Evolutionary conservation across 2,888 invertebrate species (phyloP), one percentile per base, ranked within the genome.

Genomic region (Daptonema setosum): DNA sequence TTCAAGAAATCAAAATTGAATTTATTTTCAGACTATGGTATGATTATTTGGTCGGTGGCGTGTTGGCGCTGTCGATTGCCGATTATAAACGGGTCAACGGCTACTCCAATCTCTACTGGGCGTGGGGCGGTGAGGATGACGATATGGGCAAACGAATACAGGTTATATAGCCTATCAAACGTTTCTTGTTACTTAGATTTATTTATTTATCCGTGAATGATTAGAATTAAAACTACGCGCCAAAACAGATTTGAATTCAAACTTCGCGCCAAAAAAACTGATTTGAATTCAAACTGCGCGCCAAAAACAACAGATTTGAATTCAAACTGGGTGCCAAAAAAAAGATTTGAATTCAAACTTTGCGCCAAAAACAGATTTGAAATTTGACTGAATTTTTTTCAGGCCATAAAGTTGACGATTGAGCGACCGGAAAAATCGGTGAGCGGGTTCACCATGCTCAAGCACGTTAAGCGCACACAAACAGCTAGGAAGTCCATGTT

Each of bases 401-500:
- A n/a, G 28, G 66, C 68, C 20, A 55, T 61, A 29, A 68, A 69
- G 51, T 65, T 64, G 53, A 66, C 67, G 25, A 68, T 68, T 28
- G 68, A 68, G 55, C 57, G 68, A 17, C 68, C 68, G 11, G 61
- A 66, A 57, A 62, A 63, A 11, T 61, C 61, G 22, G 62, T 60
- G 14, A 78, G 75, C 0, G 67, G 78, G 24, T 78, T 77, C 66
- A 76, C 75, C 51, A 78, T 78, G 78, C 72, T 78, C 51, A 75
- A 76, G 60, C 78, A 78, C 62, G 68, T 64, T 24, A 70, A 70
- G 56, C 61, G 69, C 43, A 65, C 66, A 58, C 58, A 68, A 54
- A 64, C 67, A 5, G 67, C 67, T 2, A 66, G 67, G 2, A 68
- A 69, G 30, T 55, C 65, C 28, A 66, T 68, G 65, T 65, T 57